Percentiles rank a stretch among this genome's conserved stretches.
phyloP scores from a whole-genome alignment of 1,140 invertebrate genomes.

The Drosophila lini region DNA sequence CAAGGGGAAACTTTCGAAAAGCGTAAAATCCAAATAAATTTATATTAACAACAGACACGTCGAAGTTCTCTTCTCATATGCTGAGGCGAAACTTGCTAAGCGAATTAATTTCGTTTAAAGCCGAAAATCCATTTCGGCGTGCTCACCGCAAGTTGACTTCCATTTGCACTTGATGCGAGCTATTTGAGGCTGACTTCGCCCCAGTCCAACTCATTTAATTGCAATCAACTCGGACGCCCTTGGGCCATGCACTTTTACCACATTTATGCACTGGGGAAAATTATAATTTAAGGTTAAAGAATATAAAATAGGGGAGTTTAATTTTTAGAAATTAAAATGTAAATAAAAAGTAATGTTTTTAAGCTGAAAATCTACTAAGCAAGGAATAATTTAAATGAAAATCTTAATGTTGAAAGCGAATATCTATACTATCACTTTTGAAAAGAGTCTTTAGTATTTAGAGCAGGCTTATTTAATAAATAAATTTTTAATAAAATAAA shows the following conservation, averaged over 20 bases:
- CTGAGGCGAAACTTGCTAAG: conserved; percentile 16
- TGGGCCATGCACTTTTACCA: conserved; percentile 23
- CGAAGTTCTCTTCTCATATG: conserved; percentile 3
- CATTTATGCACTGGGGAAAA: not conserved
- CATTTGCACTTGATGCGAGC: conserved; percentile 55
- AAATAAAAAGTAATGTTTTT: too few species aligned
- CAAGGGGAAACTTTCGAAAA: conserved; percentile 30
- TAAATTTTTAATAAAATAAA: not conserved
- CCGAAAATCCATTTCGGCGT: conserved; percentile 40
- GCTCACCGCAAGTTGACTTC: conserved; percentile 51
- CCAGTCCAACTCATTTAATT: conserved; percentile 51
- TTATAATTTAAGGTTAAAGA: not conserved
- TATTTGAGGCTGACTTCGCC: conserved; percentile 57
- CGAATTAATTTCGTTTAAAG: conserved; percentile 39
- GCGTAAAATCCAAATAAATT: conserved; percentile 50
- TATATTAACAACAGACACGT: conserved; percentile 36
- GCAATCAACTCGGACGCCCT: conserved; percentile 40
- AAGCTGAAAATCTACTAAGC: too few species aligned
- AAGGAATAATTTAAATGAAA: too few species aligned
- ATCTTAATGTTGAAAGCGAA: too few species aligned
- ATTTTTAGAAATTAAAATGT: not conserved
- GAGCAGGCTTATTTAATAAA: not conserved
- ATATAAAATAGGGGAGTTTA: not conserved
- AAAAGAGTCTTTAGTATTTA: not conserved
- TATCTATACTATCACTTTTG: too few species aligned